Conservation (phyloP, 2,113 vertebrate species). For the Vombatus ursinus region DNA sequence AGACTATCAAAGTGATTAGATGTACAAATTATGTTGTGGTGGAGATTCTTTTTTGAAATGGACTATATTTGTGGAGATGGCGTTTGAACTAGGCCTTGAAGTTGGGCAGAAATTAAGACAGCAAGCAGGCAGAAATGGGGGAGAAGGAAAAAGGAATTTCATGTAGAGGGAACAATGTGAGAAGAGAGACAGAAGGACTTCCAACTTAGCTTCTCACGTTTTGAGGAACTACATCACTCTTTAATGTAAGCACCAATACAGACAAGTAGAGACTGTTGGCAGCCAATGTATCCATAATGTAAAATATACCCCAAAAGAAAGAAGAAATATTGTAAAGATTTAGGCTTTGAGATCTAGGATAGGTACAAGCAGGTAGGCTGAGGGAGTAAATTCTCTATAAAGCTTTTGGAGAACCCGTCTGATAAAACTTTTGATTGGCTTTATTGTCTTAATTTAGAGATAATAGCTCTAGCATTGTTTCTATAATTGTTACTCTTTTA, state of each 20-base stretch:
- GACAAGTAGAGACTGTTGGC: too few species aligned
- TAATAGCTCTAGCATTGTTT: neutral
- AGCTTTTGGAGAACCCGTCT: neutral
- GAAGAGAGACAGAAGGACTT: neutral
- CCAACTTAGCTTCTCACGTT: neutral
- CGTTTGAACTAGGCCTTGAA: neutral
- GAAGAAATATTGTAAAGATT: neutral
- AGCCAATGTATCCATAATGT: neutral
- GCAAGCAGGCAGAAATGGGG: neutral
- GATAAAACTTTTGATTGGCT: neutral
- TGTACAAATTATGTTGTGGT: neutral
- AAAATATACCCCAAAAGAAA: neutral
- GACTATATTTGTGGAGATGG: neutral
- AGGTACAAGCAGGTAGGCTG: neutral
- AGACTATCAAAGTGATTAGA: neutral
- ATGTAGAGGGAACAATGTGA: neutral
- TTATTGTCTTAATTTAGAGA: neutral
- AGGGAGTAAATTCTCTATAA: neutral
- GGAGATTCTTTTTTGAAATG: neutral
- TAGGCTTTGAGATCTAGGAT: neutral
- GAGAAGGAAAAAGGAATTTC: neutral
- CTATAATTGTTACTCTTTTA: constrained; percentile 67
- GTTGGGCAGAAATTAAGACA: neutral
- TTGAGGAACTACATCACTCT: neutral
- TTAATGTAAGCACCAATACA: neutral